phyloP scores from a whole-genome alignment of 2,888 invertebrate genomes.

The Athalia cordata region DNA sequence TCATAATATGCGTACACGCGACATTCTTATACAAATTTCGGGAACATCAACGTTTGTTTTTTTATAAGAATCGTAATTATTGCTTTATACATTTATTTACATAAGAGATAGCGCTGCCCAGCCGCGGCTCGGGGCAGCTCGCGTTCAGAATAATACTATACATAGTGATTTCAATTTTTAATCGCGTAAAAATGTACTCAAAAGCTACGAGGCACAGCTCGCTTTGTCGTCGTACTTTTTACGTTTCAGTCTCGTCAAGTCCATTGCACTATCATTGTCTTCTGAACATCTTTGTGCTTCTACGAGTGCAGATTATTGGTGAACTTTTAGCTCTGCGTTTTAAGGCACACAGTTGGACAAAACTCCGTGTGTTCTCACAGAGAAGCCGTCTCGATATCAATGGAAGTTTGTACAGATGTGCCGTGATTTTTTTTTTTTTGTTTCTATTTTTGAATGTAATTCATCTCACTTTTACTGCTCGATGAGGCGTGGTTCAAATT shows the following conservation, averaged over 20 bases:
- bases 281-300: slow-evolving; percentile 34
- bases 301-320: slow-evolving; percentile 17
- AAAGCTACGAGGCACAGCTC: slow-evolving; percentile 68
- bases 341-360: slow-evolving; percentile 63
- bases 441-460: background rate
- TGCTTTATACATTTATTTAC: slow-evolving; percentile 68
- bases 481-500: background rate
- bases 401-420: slow-evolving; percentile 24
- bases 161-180: slow-evolving; percentile 55
- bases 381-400: background rate
- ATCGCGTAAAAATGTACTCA: slow-evolving; percentile 66
- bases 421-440: background rate
- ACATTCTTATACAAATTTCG: slow-evolving; percentile 29
- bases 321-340: slow-evolving; percentile 54
- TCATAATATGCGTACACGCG: slow-evolving; percentile 53
- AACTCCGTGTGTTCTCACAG: background rate
- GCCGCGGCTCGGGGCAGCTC: slow-evolving; percentile 59
- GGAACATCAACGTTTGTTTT: slow-evolving; percentile 37
- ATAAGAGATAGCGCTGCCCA: slow-evolving; percentile 53
- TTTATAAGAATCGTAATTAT: slow-evolving; percentile 48
- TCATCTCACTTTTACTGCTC: no score
- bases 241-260: slow-evolving; percentile 48
- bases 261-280: slow-evolving; percentile 47
- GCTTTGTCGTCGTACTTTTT: slow-evolving; percentile 67
- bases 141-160: slow-evolving; percentile 66